phyloP scores from a whole-genome alignment of 1,140 invertebrate genomes.

The Lutraria rhynchaena region DNA sequence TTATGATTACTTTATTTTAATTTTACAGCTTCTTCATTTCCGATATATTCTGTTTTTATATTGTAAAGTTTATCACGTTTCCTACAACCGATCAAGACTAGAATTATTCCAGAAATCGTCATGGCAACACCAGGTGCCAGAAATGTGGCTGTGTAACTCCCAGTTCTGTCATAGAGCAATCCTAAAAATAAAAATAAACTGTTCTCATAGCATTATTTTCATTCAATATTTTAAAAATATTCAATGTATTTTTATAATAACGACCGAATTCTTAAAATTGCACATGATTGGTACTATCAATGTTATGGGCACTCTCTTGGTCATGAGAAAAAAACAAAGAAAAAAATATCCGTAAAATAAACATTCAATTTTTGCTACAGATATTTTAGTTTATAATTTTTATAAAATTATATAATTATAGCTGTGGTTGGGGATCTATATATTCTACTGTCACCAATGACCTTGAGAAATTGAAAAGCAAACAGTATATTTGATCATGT shows the following conservation, averaged over 20 bases:
- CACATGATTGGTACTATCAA: not conserved
- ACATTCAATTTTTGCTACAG: too few relatives aligned
- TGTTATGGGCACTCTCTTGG: not conserved
- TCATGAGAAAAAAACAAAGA: not conserved
- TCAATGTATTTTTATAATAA: not conserved
- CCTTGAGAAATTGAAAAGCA: too few relatives aligned
- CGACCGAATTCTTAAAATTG: not conserved
- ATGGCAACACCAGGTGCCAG: conserved; percentile 23
- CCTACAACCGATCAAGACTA: not conserved
- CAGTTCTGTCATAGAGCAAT: conserved; percentile 16
- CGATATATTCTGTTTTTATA: too few relatives aligned
- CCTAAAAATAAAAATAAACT: conserved; percentile 17
- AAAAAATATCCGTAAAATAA: not conserved
- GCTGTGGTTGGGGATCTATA: too few relatives aligned
- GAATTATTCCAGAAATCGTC: conserved; percentile 21
- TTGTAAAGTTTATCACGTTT: too few relatives aligned
- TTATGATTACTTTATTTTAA: too few relatives aligned
- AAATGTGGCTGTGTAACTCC: conserved; percentile 22
- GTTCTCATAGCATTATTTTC: not conserved
- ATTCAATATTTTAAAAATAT: not conserved
- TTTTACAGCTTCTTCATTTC: too few relatives aligned
- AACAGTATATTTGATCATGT: not conserved
- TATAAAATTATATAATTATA: too few relatives aligned
- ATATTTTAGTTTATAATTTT: too few relatives aligned
- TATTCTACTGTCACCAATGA: too few relatives aligned